Base-by-base conservation (phyloP, 30 jellyfish, hydroid and myxozoan genomes). In the Rhopilema esculentum region DNA sequence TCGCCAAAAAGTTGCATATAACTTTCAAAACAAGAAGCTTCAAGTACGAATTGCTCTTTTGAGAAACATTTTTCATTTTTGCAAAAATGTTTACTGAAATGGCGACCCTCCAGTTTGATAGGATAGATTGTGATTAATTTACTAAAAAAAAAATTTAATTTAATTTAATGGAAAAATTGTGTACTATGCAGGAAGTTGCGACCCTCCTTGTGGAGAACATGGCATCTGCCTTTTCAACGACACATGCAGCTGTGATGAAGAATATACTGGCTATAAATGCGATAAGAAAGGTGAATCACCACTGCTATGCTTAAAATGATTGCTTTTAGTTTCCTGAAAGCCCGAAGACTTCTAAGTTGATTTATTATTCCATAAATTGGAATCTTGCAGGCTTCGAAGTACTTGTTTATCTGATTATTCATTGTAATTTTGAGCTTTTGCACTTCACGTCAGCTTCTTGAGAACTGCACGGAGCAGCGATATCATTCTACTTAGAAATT, bases 161-260 rank as follows among this genome's bases (percentile, higher is more conserved):
- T 31, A 77, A 15, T 40, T 49, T 61, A 7, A 1, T 19, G 12
- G 23, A 22, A 40, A 0, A 15, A 28, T 0, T 31, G 20, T 4
- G 20, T 23, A 61, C n/a, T 72, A 21, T 4, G 0, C 33, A 93
- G 98, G 98, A 9, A 27, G 51, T 1, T 94, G 98, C 72, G 98
- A 94, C 61, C 98, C 98, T 53, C 91, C 91, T 9, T 94, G 98
- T 29, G 98, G 98, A 12, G 85, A 64, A 9, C 82, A 89, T 68
- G 98, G 98, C 27, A 50, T 71, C 24, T 94, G 98, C 62, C 51
- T 74, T n/a, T 53, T 74, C 67, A 94, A 94, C 66, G 98, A 94
- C 78, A 83, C 97, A 4, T 94, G 98, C 76, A 63, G 74, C n/a
- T 94, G 98, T 69, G 91, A 80, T 49, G 98, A 94, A 67, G 98